Conservation (phyloP, 2,797 vertebrate species). For the Spatula versicolor region DNA sequence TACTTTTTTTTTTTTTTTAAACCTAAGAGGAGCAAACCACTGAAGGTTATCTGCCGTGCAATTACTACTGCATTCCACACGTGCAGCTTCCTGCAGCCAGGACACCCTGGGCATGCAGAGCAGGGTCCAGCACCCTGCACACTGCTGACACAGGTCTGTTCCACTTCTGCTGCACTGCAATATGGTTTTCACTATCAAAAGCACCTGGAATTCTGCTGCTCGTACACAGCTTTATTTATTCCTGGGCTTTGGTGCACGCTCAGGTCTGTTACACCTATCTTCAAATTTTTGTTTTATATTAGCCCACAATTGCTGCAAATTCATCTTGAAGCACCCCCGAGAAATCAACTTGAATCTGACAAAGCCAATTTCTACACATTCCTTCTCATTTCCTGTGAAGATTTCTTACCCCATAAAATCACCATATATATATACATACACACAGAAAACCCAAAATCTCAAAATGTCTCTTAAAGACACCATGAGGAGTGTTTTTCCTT, state of each 20-base stretch:
- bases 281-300: not conserved
- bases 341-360: not conserved
- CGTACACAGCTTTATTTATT: not conserved
- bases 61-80: not conserved
- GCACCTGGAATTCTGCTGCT: not conserved
- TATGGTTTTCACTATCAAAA: rapidly evolving
- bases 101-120: not conserved
- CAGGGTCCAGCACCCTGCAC: not conserved
- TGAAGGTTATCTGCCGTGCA: not conserved
- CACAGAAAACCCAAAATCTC: not conserved
- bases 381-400: not conserved
- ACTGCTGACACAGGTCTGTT: not conserved
- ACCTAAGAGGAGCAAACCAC: not conserved
- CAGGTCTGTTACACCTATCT: not conserved
- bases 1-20: not conserved
- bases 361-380: not conserved
- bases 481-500: not conserved
- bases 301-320: not conserved
- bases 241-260: not conserved
- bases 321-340: not conserved
- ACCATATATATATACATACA: not conserved
- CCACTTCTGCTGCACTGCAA: not conserved
- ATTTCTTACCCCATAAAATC: not conserved
- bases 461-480: not conserved
- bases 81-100: not conserved